Base-by-base conservation (phyloP, 1,140 invertebrate species). In the Drosophila punjabiensis region DNA sequence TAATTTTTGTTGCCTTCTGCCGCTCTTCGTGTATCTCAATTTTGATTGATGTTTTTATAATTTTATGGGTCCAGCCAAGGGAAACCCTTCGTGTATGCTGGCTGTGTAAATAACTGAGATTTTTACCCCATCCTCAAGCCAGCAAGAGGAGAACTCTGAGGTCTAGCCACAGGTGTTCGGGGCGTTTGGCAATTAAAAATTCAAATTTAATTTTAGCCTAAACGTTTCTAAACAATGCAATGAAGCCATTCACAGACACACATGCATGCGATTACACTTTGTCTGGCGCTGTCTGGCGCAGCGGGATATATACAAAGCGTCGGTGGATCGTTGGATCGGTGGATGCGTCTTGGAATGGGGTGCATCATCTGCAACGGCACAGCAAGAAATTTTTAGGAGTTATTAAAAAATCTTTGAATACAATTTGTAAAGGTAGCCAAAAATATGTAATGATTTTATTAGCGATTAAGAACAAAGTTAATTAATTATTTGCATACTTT, bases 21-120 rank as follows among this genome's bases (percentile, higher is more conserved):
- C 7, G 55, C 67, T 43, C 16, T 77, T 52, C 32, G 32, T 73
- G 18, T 58, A 30, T 47, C 30, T 35, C 62, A 79, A 90, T 85
- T 82, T 85, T 89, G 85, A 89, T 90, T 89, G 86, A 89, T 89
- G 81, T 74, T 89, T 90, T 85, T 90, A 89, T 88, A 90, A 88
- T 89, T 88, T 88, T 69, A 67, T 61, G 71, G 50, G n/a, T 47
- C n/a, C 20, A 41, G 28, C 41, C 14, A 33, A 18, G 43, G 45
- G 8, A 30, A 53, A 56, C 41, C 74, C 43, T 64, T 69, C 43
- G 58, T 28, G 24, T n/a, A 59, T 33, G 32, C 37, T 35, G 71
- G 35, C 35, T 47, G 14, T 13, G n/a, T 45, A 41, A 20, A 41
- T 66, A 45, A 73, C 71, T 59, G 18, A 53, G 43, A 65, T 77